A percentile compares a stretch with the other conserved stretches of the same genome.
Conservation (phyloP, 2,888 invertebrate genomes). For the Apodemia hepburni region DNA sequence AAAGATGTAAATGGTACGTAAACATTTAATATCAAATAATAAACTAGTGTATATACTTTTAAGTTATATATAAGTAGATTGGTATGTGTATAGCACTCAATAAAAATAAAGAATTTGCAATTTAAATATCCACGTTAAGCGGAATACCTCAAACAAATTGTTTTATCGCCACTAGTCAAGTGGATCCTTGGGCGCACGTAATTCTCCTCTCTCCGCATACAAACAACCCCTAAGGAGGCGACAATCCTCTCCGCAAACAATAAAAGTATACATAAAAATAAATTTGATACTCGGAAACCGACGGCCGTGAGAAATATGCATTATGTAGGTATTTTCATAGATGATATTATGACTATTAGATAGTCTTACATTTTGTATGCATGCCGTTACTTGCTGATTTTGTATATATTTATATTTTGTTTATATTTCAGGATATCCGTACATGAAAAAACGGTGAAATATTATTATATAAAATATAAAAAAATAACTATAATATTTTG, state of each 20-base stretch:
- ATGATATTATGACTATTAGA: constrained; percentile 26
- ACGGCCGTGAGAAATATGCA: constrained; percentile 57
- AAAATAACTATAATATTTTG: too few relatives aligned
- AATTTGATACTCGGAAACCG: constrained; percentile 65
- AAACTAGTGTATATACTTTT: too few relatives aligned
- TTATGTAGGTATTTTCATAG: constrained; percentile 37
- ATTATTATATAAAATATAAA: too few relatives aligned
- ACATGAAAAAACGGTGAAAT: too few relatives aligned
- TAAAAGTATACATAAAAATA: constrained; percentile 76
- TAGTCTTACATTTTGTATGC: constrained; percentile 19
- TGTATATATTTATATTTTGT: too few relatives aligned
- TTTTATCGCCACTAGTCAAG: constrained; percentile 65
- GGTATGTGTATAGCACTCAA: not conserved
- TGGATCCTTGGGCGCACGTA: constrained; percentile 64
- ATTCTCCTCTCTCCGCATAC: constrained; percentile 73
- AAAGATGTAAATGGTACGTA: too few relatives aligned
- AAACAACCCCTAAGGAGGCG: constrained; percentile 74
- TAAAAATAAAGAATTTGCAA: constrained; percentile 11
- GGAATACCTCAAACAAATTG: constrained; percentile 60
- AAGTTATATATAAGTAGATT: too few relatives aligned
- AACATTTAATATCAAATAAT: too few relatives aligned
- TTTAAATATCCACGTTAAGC: constrained; percentile 22
- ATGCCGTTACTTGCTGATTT: not conserved
- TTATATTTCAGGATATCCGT: too few relatives aligned
- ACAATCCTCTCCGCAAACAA: constrained; percentile 74